phyloP scores from a whole-genome alignment of 2,113 vertebrate species.

The Cervus canadensis region DNA sequence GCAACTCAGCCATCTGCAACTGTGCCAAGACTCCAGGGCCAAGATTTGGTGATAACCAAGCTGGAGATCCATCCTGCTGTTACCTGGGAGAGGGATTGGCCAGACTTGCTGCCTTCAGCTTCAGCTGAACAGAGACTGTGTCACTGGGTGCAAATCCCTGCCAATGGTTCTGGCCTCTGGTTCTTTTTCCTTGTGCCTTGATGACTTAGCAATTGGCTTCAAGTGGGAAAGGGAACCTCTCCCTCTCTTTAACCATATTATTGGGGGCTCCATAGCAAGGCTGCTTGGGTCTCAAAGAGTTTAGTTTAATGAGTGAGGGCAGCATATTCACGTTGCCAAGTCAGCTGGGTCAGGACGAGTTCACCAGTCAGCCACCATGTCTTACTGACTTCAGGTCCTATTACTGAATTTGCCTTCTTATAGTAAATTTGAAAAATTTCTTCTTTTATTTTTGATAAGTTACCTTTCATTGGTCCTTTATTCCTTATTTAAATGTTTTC shows the following conservation, averaged over 20 bases:
- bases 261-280: not conserved
- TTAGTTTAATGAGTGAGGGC: not conserved
- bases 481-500: slow-evolving; percentile 23
- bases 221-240: not conserved
- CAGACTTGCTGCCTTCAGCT: not conserved
- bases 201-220: not conserved
- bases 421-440: slow-evolving; percentile 15
- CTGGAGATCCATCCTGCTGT: not conserved
- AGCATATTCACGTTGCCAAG: not conserved
- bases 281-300: not conserved
- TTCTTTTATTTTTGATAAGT: slow-evolving; percentile 35
- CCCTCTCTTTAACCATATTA: not conserved
- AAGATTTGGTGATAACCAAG: not conserved
- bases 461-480: not conserved
- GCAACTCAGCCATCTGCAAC: not conserved
- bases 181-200: not conserved
- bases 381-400: not conserved
- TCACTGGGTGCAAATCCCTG: not conserved
- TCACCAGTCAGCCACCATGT: not conserved
- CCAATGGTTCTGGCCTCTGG: not conserved
- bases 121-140: not conserved
- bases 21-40: not conserved
- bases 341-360: not conserved
- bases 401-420: not conserved
- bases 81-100: not conserved